These are phyloP conservation scores for Diaphora mendica DNA, from an alignment of 2,888 invertebrate genomes.

Conservation along the genomic window DNA sequence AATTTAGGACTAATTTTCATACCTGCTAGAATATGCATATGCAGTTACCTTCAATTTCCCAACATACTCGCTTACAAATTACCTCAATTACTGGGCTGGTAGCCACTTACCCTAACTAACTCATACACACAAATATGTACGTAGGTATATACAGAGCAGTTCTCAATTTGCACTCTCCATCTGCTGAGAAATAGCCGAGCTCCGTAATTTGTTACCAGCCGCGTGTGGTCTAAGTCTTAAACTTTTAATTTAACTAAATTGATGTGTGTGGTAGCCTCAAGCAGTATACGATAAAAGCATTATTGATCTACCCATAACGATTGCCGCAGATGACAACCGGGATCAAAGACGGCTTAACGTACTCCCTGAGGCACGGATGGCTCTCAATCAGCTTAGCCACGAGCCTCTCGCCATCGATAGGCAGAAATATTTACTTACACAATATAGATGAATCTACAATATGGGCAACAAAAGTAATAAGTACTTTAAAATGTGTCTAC, in stretches of 20 bases:
- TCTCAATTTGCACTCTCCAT: conserved; percentile 49
- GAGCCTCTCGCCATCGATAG: too few species aligned
- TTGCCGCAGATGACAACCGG: too few species aligned
- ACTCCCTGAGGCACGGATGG: too few species aligned
- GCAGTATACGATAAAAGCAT: too few species aligned
- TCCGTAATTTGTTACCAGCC: conserved; percentile 39
- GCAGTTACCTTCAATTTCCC: background rate
- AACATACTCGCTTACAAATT: background rate
- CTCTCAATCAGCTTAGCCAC: too few species aligned
- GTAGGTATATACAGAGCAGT: conserved; percentile 35
- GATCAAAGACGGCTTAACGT: too few species aligned
- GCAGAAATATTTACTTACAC: too few species aligned
- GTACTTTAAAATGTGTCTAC: too few species aligned
- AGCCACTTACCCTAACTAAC: background rate
- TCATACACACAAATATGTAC: background rate
- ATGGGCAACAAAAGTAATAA: too few species aligned
- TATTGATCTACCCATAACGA: too few species aligned
- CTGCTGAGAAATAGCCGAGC: conserved; percentile 43
- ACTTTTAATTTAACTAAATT: background rate
- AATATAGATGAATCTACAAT: too few species aligned
- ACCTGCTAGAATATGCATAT: background rate
- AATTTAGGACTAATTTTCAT: background rate
- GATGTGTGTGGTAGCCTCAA: background rate
- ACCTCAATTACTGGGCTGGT: background rate
- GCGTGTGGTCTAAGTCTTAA: conserved; percentile 22